These are phyloP conservation scores for Hanleya hanleyi DNA, from an alignment of 2,888 invertebrate genomes.

Conservation along the genomic window DNA sequence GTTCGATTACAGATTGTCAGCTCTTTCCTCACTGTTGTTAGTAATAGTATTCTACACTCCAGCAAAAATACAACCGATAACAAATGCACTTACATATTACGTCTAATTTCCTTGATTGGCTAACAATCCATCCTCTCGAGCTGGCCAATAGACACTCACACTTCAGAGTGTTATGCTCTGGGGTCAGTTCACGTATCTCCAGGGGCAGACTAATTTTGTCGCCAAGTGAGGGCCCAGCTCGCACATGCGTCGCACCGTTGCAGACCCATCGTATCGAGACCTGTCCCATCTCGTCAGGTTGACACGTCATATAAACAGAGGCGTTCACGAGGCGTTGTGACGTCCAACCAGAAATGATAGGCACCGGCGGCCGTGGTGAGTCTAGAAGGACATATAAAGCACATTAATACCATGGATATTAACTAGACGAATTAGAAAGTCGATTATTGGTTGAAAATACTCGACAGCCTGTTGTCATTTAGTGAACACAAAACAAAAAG, in stretches of 20 bases:
- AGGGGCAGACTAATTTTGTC: not conserved
- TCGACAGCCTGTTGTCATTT: no score
- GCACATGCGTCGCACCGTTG: not conserved
- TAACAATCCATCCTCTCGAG: not conserved
- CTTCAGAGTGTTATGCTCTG: not conserved
- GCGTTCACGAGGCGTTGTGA: not conserved
- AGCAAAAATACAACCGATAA: no score
- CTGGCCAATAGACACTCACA: not conserved
- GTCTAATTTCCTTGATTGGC: not conserved
- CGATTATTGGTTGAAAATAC: no score
- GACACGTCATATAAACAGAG: not conserved
- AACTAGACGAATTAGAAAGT: no score
- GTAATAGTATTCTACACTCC: no score
- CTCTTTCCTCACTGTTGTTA: no score
- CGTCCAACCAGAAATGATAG: not conserved
- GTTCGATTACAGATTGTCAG: no score
- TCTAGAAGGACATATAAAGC: not conserved
- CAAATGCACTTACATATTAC: conserved; percentile 5
- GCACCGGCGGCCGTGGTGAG: not conserved
- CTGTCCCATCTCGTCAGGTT: not conserved
- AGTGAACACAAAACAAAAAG: no score
- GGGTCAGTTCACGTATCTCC: not conserved
- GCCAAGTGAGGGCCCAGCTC: not conserved
- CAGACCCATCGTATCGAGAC: not conserved
- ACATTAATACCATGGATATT: no score